A percentile compares a stretch with the other conserved stretches of the same genome.
These are phyloP conservation scores for Drosophila tanythrix DNA, from an alignment of 2,888 invertebrate genomes.

Conservation along the genomic window DNA sequence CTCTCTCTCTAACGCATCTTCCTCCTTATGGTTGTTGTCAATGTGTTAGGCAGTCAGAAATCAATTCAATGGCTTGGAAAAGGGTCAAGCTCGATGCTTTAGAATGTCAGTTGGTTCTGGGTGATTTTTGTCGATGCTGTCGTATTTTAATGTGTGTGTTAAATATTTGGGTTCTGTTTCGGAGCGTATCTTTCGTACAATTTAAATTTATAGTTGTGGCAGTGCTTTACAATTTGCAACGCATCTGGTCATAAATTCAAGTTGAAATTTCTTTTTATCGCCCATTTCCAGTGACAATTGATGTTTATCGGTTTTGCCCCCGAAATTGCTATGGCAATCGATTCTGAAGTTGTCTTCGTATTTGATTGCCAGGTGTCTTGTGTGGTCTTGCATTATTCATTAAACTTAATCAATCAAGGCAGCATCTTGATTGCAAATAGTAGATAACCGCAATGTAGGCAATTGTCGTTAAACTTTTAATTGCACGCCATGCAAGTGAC, in stretches of 20 bases:
- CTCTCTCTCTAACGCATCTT: not conserved
- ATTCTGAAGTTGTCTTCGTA: slow-evolving; percentile 24
- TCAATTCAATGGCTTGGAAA: slow-evolving; percentile 78
- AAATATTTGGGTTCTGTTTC: slow-evolving; percentile 58
- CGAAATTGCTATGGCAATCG: slow-evolving; percentile 26
- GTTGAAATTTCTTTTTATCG: slow-evolving; percentile 21
- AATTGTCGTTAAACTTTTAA: slow-evolving; percentile 70
- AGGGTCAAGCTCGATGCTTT: slow-evolving; percentile 58
- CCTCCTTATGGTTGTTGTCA: slow-evolving; percentile 13
- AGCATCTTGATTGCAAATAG: slow-evolving; percentile 33
- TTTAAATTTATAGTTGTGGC: slow-evolving; percentile 64
- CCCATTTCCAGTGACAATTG: slow-evolving; percentile 54
- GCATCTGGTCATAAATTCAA: slow-evolving; percentile 59
- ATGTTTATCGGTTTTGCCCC: slow-evolving; percentile 48
- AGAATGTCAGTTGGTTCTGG: slow-evolving; percentile 42
- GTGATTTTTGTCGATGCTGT: slow-evolving; percentile 52
- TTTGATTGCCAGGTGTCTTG: slow-evolving; percentile 61
- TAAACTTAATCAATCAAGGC: slow-evolving; percentile 69
- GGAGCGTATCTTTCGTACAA: slow-evolving; percentile 27
- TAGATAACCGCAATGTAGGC: slow-evolving; percentile 63
- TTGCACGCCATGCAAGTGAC: slow-evolving; percentile 67
- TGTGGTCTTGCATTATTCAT: slow-evolving; percentile 60
- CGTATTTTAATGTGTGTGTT: slow-evolving; percentile 74
- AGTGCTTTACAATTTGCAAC: slow-evolving; percentile 39
- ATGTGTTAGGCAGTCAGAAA: slow-evolving; percentile 37